Conservation (phyloP, 2,113 vertebrate genomes). For the Thamnophis sirtalis region DNA sequence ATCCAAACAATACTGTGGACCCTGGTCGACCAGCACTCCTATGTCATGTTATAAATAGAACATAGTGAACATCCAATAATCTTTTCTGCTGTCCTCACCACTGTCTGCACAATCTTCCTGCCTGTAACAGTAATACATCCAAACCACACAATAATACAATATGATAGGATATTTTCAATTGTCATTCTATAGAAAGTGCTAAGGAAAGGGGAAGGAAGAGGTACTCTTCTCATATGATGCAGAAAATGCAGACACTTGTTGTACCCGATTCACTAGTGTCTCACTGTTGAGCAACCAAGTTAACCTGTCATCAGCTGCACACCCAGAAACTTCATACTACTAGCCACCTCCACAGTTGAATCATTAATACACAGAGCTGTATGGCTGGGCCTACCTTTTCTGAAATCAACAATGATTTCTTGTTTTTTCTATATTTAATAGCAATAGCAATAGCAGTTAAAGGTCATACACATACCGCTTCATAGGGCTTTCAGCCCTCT, state of each 20-base stretch:
- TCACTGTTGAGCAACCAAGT: background rate
- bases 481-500: too few species aligned
- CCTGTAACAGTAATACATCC: background rate
- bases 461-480: too few species aligned
- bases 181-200: background rate
- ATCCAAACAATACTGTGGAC: background rate
- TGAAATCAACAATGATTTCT: background rate
- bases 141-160: background rate
- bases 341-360: background rate
- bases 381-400: background rate
- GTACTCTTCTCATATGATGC: background rate
- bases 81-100: background rate
- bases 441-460: too few species aligned
- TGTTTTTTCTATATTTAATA: background rate
- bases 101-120: background rate
- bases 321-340: background rate
- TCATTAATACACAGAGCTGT: background rate
- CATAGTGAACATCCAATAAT: background rate
- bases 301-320: background rate
- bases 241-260: background rate
- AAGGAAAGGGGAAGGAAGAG: background rate
- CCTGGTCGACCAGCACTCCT: background rate
- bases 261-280: background rate
- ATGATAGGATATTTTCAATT: background rate
- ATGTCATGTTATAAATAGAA: background rate